Percentiles rank a stretch among this genome's conserved stretches.
phyloP scores from a whole-genome alignment of 2,888 invertebrate species.

The Hemaris fuciformis region DNA sequence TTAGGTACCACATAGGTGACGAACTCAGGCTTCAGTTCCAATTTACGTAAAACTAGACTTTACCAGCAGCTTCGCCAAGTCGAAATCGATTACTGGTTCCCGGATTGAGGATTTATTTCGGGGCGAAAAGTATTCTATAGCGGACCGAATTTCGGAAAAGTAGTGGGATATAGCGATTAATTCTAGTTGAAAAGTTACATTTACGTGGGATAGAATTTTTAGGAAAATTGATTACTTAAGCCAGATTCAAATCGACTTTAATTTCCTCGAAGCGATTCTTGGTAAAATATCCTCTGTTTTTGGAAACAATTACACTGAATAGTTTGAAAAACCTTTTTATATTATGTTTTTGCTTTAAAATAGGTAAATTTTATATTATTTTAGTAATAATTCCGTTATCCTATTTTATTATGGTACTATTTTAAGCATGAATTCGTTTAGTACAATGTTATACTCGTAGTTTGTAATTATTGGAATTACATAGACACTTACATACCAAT shows the following conservation, averaged over 20 bases:
- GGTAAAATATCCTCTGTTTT: too few relatives aligned
- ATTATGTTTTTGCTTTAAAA: too few relatives aligned
- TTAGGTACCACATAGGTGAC: neutral
- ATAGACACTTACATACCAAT: too few relatives aligned
- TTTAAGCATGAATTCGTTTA: too few relatives aligned
- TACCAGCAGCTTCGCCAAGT: neutral
- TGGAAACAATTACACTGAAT: neutral
- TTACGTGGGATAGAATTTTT: neutral
- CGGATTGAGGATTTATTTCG: neutral
- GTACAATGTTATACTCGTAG: too few relatives aligned
- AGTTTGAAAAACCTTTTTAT: too few relatives aligned
- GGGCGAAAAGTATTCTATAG: neutral
- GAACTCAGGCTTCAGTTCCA: neutral
- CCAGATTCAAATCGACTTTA: neutral
- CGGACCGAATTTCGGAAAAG: neutral
- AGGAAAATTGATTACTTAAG: neutral
- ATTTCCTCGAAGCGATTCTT: neutral
- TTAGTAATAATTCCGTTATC: too few relatives aligned
- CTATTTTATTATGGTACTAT: too few relatives aligned
- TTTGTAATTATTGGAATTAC: too few relatives aligned
- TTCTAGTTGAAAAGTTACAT: neutral
- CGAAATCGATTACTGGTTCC: neutral
- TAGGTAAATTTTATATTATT: too few relatives aligned
- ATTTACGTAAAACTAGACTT: neutral
- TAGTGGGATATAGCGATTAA: neutral